These are phyloP conservation scores for Metopolophium dirhodum DNA, from an alignment of 1,140 invertebrate species.

Conservation along the genomic window DNA sequence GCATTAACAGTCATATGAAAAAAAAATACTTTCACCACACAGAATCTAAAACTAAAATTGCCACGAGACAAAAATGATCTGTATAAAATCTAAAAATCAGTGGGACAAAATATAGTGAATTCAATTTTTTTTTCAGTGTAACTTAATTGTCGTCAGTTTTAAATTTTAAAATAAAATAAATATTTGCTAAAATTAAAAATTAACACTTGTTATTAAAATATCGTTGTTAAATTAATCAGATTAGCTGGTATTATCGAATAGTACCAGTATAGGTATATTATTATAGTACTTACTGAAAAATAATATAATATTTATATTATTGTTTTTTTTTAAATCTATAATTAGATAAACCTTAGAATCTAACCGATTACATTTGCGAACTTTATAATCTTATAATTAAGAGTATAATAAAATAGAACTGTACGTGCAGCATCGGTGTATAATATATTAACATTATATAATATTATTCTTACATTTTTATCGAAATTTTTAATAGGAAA, in stretches of 20 bases:
- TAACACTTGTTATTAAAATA: neutral
- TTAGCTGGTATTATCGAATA: neutral
- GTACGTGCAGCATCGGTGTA: neutral
- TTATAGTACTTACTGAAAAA: neutral
- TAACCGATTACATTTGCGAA: neutral
- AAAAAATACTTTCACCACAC: neutral
- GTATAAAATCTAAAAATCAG: neutral
- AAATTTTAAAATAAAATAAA: too few relatives aligned
- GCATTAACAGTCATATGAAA: neutral
- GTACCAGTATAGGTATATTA: neutral
- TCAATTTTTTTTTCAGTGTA: too few relatives aligned
- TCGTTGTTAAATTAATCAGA: neutral
- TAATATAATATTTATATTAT: neutral
- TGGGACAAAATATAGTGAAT: neutral
- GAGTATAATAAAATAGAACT: neutral
- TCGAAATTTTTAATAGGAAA: neutral
- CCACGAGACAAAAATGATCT: neutral
- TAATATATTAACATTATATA: neutral
- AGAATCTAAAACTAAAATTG: neutral
- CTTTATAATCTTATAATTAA: neutral
- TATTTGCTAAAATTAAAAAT: neutral
- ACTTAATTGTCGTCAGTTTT: too few relatives aligned
- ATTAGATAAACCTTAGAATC: neutral
- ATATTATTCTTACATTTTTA: neutral
- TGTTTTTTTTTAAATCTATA: neutral